These are phyloP conservation scores for Ranitomeya imitator DNA, from an alignment of 2,113 vertebrate species.

Conservation along the genomic window DNA sequence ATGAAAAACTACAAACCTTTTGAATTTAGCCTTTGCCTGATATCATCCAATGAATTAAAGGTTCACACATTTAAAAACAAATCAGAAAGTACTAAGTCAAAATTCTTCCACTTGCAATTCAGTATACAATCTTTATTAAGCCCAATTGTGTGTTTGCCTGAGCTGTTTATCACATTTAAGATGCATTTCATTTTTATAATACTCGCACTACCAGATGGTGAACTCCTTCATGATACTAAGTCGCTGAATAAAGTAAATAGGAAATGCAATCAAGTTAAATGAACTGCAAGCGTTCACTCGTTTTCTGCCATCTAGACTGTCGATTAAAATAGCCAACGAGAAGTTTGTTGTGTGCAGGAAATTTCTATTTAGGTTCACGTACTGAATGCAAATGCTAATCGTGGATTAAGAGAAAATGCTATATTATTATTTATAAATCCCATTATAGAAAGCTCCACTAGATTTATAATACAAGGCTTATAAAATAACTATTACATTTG, in stretches of 20 bases:
- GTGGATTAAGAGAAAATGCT: neutral
- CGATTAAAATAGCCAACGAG: conserved; percentile 3
- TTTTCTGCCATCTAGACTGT: conserved; percentile 18
- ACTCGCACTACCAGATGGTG: conserved; percentile 45
- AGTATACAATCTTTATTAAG: conserved; percentile 32
- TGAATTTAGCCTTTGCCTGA: neutral
- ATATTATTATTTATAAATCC: neutral
- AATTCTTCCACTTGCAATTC: conserved; percentile 30
- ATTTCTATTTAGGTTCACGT: neutral
- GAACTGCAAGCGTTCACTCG: conserved; percentile 28
- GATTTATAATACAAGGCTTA: neutral
- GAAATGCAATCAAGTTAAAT: conserved; percentile 53
- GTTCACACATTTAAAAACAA: neutral
- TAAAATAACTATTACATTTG: neutral
- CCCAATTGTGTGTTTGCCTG: conserved; percentile 13
- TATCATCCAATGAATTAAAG: neutral
- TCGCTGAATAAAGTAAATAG: conserved; percentile 53
- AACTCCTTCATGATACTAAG: conserved; percentile 33
- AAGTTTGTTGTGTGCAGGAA: neutral
- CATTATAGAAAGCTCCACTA: neutral
- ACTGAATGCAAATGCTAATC: neutral
- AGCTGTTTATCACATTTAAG: conserved; percentile 38
- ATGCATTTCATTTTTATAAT: conserved; percentile 50
- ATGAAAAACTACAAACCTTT: neutral
- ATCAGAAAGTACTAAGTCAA: conserved; percentile 11